Evolutionary conservation across 1,140 invertebrate species (phyloP), one percentile per base, ranked within the genome.

Genomic region (Pogonomyrmex californicus): DNA sequence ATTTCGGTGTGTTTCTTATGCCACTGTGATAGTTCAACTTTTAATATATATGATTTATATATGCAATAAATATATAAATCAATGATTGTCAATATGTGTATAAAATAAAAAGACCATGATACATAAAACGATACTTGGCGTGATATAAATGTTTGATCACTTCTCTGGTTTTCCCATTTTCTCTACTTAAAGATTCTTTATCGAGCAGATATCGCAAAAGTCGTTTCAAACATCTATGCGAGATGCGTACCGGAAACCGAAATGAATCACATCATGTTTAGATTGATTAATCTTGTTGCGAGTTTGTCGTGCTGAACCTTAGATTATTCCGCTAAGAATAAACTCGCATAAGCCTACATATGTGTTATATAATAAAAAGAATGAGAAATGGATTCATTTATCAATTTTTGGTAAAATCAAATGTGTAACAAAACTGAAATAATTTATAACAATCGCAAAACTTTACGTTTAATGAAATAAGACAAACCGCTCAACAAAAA

Each of bases 231-330:
- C 17, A 66, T 65, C 5, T n/a, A 23, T 1, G 10, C 76, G 9
- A 63, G 60, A 60, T 38, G n/a, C 36, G 14, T 44, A 58, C 14
- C 44, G 66, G 68, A 47, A 51, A 73, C 30, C n/a, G 47, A 86
- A 33, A 38, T 79, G 4, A 51, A 47, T 60, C 54, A 51, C 60
- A 41, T 36, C 54, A n/a, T 14, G 14, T 77, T 63, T 78, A 66
- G 12, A 51, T 38, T 36, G 1, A 38, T 38, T 49, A 66, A 79
- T 66, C 10, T 38, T 0, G 14, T 51, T 44, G 47, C 3, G 23
- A 23, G 4, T 5, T 12, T 38, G 4, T 41, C 4, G 6, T 10
- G 10, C 56, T 14, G 1, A 17, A 1, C 30, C n/a, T 51, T 30
- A 7, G n/a, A 23, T 65, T 78, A 14, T 66, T 38, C 12, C 1